phyloP scores from a whole-genome alignment of 2,888 invertebrate species.

The Acleris cristana region DNA sequence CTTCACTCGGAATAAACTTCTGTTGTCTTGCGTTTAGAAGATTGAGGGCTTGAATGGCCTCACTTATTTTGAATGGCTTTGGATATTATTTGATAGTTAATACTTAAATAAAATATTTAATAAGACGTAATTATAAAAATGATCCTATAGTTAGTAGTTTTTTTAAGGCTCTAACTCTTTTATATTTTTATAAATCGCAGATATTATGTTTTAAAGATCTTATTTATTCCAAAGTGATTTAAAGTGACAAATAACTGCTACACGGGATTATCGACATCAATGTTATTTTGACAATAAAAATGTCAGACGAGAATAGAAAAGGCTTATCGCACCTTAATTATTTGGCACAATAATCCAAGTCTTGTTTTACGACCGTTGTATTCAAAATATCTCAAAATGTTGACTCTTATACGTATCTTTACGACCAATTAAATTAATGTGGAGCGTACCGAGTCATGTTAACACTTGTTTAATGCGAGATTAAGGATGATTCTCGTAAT shows the following conservation, averaged over 20 bases:
- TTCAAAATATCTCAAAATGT: constrained; percentile 33
- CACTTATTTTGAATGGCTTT: constrained; percentile 27
- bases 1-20: constrained; percentile 51
- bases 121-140: too few relatives aligned
- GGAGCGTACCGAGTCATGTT: constrained; percentile 18
- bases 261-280: too few relatives aligned
- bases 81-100: neutral
- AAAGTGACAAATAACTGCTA: too few relatives aligned
- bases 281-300: neutral
- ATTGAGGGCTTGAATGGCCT: constrained; percentile 18
- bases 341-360: constrained; percentile 26
- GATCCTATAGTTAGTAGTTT: too few relatives aligned
- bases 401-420: constrained; percentile 30
- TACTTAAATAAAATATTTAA: too few relatives aligned
- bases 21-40: constrained; percentile 49
- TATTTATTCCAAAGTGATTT: too few relatives aligned
- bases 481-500: constrained; percentile 27
- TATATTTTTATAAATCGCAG: too few relatives aligned
- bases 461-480: constrained; percentile 36
- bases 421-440: constrained; percentile 31
- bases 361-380: constrained; percentile 22
- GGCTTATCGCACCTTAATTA: neutral
- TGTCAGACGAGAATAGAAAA: neutral
- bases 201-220: too few relatives aligned
- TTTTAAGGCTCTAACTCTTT: too few relatives aligned